phyloP scores from a whole-genome alignment of 2,113 vertebrate genomes.

The Cricetomys ansorgei region DNA sequence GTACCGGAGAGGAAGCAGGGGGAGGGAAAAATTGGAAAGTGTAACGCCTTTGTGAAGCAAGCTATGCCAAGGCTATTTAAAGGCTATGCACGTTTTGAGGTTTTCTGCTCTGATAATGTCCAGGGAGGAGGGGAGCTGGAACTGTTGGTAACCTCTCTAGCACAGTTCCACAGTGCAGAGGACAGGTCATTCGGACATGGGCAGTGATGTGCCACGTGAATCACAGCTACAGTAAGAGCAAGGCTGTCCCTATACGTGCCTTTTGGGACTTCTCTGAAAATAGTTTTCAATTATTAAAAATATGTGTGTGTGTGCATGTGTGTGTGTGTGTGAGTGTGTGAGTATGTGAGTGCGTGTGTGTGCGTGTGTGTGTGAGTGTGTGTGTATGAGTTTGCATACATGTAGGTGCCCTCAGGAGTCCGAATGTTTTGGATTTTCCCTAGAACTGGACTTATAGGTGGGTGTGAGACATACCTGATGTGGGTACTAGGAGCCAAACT shows the following conservation, averaged over 20 bases:
- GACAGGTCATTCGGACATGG: fast-evolving
- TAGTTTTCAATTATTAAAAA: background rate
- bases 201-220: background rate
- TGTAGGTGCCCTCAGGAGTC: background rate
- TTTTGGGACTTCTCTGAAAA: background rate
- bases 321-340: background rate
- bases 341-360: too few relatives aligned
- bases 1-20: background rate
- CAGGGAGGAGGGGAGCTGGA: background rate
- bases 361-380: too few relatives aligned
- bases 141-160: background rate
- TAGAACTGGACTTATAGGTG: background rate
- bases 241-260: background rate
- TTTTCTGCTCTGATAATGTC: background rate
- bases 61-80: background rate
- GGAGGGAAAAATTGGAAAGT: background rate
- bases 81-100: background rate
- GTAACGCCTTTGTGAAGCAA: background rate
- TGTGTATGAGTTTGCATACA: too few relatives aligned
- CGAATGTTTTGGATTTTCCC: background rate
- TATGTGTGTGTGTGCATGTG: too few relatives aligned
- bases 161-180: background rate
- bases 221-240: background rate
- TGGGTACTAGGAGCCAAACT: background rate
- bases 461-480: background rate